Base-by-base conservation (phyloP, 2,888 invertebrate species). In the Lamellibrachia satsuma region DNA sequence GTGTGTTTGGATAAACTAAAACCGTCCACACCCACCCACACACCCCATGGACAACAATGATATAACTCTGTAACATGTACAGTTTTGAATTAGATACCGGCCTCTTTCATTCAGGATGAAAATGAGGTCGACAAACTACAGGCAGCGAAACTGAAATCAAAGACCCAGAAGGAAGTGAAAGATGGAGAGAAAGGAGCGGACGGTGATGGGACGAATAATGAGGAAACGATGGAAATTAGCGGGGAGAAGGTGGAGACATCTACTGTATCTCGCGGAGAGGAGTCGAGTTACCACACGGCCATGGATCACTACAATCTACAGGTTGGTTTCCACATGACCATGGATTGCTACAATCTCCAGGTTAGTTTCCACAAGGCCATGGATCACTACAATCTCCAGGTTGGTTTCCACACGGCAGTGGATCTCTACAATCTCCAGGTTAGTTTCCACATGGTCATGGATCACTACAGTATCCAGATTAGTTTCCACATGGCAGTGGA, bases 251-350 rank as follows among this genome's bases (percentile, higher is more conserved):
- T 98, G 0, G 96, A 97, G 92, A 99, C 99, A 0, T 96, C 97
- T 93, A 97, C 97, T 0, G 98, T 98, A 22, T 97, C 97, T 0
- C 97, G 98, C 94, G 98, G 98, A 90, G 96, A 96, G 0, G 98
- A 98, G 51, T 98, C 98, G 0, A 97, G 97, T 0, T 98, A 98
- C 95, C 98, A 98, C 96, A 98, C 98, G 0, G 97, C 97, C 52
- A 95, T 96, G 92, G 93, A 93, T 11, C 57, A 90, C 55, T 60
- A 75, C 75, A 75, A 6, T 75, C 75, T 75, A 75, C 75, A 75
- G 75, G 75, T 39, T 39, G 39, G 39, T 39, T 39, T 39, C 39
- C 39, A 39, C 39, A 39, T 39, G 39, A 39, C 39, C 39, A 39
- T 39, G 39, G 39, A 39, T 39, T 0, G 1, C 39, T 39, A 39